Evolutionary conservation across 2,113 vertebrate genomes (phyloP).

Genomic region (Tonatia bakeri): DNA sequence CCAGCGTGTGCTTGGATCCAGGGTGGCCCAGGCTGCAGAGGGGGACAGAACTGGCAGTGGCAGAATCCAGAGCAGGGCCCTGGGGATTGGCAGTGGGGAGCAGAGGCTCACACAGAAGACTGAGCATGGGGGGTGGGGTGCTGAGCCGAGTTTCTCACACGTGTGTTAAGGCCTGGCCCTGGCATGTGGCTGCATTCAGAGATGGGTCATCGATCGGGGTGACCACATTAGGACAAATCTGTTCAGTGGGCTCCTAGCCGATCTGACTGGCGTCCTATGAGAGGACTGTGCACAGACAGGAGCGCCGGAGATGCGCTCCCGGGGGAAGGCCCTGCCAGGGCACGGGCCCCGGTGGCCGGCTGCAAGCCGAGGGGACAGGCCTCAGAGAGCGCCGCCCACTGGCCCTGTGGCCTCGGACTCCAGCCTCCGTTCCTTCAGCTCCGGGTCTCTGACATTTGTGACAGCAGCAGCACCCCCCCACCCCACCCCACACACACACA

Average conservation of each 20-base stretch:
- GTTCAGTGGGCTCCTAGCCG: no score
- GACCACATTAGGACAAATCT: no score
- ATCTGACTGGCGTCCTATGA: not conserved
- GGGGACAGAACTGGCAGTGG: rapidly evolving
- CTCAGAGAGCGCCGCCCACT: rapidly evolving
- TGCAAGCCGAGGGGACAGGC: not conserved
- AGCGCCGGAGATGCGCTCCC: not conserved
- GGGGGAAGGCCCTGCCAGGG: no score
- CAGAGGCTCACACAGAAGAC: rapidly evolving
- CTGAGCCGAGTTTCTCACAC: rapidly evolving
- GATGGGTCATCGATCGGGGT: not conserved
- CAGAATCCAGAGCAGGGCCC: not conserved
- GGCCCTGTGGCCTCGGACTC: not conserved
- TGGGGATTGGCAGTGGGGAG: no score
- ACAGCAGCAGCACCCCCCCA: rapidly evolving
- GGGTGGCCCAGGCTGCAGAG: rapidly evolving
- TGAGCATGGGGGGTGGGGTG: rapidly evolving
- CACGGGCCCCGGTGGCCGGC: no score
- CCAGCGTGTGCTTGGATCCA: rapidly evolving
- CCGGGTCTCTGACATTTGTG: rapidly evolving
- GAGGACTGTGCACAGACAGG: no score
- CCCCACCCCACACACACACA: no score
- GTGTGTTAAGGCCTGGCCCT: rapidly evolving
- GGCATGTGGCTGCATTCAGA: not conserved
- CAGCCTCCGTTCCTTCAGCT: rapidly evolving